Evolutionary conservation across 2,888 invertebrate genomes (phyloP).

Genomic region (Xylota segnis): DNA sequence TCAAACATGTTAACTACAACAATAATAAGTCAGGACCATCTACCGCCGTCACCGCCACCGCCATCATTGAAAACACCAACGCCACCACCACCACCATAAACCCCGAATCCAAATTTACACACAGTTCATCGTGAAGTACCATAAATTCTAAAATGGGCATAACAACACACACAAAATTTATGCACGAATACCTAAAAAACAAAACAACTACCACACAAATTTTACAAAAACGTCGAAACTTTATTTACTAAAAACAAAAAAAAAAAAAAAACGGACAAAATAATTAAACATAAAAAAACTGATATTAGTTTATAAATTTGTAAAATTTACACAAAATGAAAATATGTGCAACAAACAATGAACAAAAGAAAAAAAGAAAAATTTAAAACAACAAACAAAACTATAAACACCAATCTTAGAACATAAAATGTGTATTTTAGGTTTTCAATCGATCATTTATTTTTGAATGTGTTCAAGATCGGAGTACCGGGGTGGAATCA

Average conservation of each 20-base stretch:
- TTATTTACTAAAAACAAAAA: constrained; percentile 32
- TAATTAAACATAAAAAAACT: constrained; percentile 23
- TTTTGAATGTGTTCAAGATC: constrained; percentile 17
- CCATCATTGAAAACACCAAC: constrained; percentile 36
- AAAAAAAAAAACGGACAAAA: constrained; percentile 16
- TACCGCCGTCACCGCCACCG: constrained; percentile 58
- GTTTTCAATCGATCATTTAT: constrained; percentile 10
- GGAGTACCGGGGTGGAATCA: constrained; percentile 13
- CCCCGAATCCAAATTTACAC: constrained; percentile 13
- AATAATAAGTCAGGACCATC: constrained; percentile 60
- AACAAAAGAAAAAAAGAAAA: constrained; percentile 20
- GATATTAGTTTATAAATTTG: constrained; percentile 63
- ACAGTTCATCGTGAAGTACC: constrained; percentile 37
- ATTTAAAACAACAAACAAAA: background rate
- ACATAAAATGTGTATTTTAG: constrained; percentile 17
- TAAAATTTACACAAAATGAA: constrained; percentile 48
- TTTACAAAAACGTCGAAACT: constrained; percentile 51
- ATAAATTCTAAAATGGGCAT: constrained; percentile 2
- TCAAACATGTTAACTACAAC: constrained; percentile 57
- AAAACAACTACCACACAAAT: constrained; percentile 52
- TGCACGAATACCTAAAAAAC: constrained; percentile 44
- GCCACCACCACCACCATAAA: constrained; percentile 4
- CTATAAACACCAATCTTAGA: constrained; percentile 24
- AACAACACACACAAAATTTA: constrained; percentile 37
- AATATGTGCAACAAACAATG: constrained; percentile 9